phyloP scores from a whole-genome alignment of 2,888 invertebrate genomes.

The Stenichneumon culpator region DNA sequence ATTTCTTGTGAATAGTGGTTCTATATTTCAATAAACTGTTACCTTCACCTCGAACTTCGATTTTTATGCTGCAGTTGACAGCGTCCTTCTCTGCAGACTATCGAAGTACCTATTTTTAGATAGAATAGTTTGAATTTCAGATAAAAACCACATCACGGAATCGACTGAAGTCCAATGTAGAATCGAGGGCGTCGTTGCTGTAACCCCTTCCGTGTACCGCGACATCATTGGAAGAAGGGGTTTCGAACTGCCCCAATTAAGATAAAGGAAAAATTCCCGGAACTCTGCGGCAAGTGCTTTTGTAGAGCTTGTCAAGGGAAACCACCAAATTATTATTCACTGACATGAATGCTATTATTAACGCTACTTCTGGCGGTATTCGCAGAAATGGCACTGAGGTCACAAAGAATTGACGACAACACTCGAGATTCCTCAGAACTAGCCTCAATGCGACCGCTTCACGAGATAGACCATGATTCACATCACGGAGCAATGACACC shows the following conservation, averaged over 20 bases:
- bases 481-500: too few relatives aligned
- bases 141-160: not conserved
- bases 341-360: not conserved
- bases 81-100: too few relatives aligned
- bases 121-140: too few relatives aligned
- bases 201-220: conserved; percentile 1
- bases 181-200: not conserved
- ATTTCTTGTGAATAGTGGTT: too few relatives aligned
- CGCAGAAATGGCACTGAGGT: not conserved
- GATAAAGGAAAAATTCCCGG: not conserved
- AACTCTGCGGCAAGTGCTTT: not conserved
- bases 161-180: not conserved
- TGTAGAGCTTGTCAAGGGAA: not conserved
- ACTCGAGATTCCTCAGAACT: too few relatives aligned
- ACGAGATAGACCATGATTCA: too few relatives aligned
- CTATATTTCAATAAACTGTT: too few relatives aligned
- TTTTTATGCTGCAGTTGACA: too few relatives aligned
- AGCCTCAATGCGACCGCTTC: too few relatives aligned
- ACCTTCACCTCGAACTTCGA: too few relatives aligned
- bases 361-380: not conserved
- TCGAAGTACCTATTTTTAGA: too few relatives aligned
- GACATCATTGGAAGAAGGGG: not conserved
- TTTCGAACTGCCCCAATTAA: not conserved
- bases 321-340: not conserved
- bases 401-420: too few relatives aligned